phyloP scores from a whole-genome alignment of 2,888 invertebrate species.

The Noctua fimbriata region DNA sequence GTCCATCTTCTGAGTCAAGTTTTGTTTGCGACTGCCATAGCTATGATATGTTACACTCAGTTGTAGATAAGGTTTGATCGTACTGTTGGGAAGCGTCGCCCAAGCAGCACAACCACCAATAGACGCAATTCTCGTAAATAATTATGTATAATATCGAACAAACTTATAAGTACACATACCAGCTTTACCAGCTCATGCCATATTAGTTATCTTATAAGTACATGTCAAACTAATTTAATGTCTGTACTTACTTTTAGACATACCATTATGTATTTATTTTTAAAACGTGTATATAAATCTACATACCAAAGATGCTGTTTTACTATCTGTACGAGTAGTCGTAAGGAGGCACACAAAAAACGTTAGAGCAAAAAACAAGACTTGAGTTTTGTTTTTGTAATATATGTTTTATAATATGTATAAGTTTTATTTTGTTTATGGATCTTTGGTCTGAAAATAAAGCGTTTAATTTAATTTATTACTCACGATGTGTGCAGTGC shows the following conservation, averaged over 20 bases:
- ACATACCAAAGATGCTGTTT: not conserved
- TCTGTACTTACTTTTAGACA: not conserved
- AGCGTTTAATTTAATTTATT: not conserved
- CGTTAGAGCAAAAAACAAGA: not conserved
- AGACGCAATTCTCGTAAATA: not conserved
- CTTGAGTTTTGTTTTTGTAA: not conserved
- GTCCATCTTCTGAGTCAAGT: slow-evolving; percentile 52
- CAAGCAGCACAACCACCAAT: not conserved
- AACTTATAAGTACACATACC: slow-evolving; percentile 1
- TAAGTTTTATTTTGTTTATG: not conserved
- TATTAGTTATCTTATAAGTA: not conserved
- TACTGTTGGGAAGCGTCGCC: not conserved
- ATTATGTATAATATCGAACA: not conserved
- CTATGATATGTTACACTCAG: slow-evolving; percentile 28
- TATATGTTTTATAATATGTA: not conserved
- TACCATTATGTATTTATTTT: not conserved
- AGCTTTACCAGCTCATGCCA: not conserved
- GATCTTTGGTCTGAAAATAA: not conserved
- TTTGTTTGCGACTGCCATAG: slow-evolving; percentile 49
- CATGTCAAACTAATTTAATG: not conserved
- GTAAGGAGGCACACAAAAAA: not conserved
- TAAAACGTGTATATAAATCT: not conserved
- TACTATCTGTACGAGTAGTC: not conserved
- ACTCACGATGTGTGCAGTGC: not conserved
- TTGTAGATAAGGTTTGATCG: slow-evolving; percentile 19